These are phyloP conservation scores for Drosophila tani DNA, from an alignment of 1,140 invertebrate genomes.

Conservation along the genomic window DNA sequence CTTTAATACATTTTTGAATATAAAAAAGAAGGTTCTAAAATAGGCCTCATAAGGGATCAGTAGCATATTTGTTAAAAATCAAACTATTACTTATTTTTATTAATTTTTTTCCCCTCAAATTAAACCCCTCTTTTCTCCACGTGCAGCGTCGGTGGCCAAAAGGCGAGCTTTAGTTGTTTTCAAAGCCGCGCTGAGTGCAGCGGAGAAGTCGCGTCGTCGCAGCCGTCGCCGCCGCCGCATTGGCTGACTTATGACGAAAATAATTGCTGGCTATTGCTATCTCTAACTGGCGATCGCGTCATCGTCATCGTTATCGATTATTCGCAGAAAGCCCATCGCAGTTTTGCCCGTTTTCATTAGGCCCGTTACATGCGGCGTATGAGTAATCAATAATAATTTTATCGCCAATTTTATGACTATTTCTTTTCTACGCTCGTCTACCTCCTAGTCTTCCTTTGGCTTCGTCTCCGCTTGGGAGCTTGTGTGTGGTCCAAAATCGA, in stretches of 20 bases:
- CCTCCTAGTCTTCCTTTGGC: slow-evolving; percentile 27
- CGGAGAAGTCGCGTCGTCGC: slow-evolving; percentile 21
- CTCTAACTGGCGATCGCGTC: slow-evolving; percentile 74
- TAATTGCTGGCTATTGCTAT: slow-evolving; percentile 76
- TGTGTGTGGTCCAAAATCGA: slow-evolving; percentile 68
- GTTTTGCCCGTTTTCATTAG: slow-evolving; percentile 54
- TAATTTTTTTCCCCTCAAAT: not conserved
- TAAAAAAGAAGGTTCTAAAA: no score
- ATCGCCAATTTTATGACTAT: slow-evolving; percentile 50
- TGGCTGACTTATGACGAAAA: slow-evolving; percentile 83
- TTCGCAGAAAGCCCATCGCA: slow-evolving; percentile 65
- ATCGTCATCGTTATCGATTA: slow-evolving; percentile 66
- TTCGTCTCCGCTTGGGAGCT: slow-evolving; percentile 5
- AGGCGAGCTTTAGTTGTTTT: slow-evolving; percentile 7
- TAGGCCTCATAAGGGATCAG: no score
- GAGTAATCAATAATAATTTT: slow-evolving; percentile 82
- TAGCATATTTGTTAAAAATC: no score
- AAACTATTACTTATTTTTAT: not conserved
- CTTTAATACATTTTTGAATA: no score
- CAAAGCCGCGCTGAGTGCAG: slow-evolving; percentile 42
- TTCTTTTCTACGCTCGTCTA: slow-evolving; percentile 9
- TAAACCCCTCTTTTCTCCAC: not conserved
- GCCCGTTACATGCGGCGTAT: slow-evolving; percentile 69
- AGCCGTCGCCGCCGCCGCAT: slow-evolving; percentile 50
- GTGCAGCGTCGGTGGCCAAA: slow-evolving; percentile 49